Percentiles rank a stretch among this genome's conserved stretches.
Conservation (phyloP, 2,888 invertebrate genomes). For the Lingula anatina region DNA sequence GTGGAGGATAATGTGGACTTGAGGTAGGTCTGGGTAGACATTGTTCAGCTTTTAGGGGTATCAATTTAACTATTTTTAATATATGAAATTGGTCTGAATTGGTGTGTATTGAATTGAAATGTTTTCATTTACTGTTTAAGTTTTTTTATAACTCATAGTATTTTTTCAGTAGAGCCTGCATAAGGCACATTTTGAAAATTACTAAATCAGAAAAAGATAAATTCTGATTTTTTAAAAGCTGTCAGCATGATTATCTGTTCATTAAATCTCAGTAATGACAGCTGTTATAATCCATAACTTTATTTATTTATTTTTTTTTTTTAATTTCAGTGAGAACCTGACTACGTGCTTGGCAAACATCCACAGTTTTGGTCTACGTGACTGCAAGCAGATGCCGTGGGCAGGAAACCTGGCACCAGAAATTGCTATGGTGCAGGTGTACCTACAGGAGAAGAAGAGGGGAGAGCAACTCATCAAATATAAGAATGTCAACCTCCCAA, state of each 20-base stretch:
- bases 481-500: slow-evolving; percentile 32
- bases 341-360: slow-evolving; percentile 48
- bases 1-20: slow-evolving; percentile 43
- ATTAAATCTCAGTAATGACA: neutral
- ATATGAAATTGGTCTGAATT: no score
- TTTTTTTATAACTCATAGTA: no score
- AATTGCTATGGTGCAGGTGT: slow-evolving; percentile 31
- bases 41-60: neutral
- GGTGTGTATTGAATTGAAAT: no score
- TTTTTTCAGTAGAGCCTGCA: no score
- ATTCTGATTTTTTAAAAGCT: no score
- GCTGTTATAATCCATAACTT: neutral
- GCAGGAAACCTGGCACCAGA: slow-evolving; percentile 43
- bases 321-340: slow-evolving; percentile 35
- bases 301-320: neutral
- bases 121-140: no score
- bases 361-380: slow-evolving; percentile 46
- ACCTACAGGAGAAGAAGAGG: slow-evolving; percentile 44
- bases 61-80: no score
- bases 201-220: no score
- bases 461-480: slow-evolving; percentile 40
- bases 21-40: slow-evolving; percentile 18
- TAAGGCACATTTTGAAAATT: no score
- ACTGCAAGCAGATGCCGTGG: slow-evolving; percentile 49
- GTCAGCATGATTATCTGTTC: no score